A percentile compares a stretch with the other conserved stretches of the same genome.
Conservation (phyloP, 2,113 vertebrate genomes). For the Beaufortia kweichowensis region DNA sequence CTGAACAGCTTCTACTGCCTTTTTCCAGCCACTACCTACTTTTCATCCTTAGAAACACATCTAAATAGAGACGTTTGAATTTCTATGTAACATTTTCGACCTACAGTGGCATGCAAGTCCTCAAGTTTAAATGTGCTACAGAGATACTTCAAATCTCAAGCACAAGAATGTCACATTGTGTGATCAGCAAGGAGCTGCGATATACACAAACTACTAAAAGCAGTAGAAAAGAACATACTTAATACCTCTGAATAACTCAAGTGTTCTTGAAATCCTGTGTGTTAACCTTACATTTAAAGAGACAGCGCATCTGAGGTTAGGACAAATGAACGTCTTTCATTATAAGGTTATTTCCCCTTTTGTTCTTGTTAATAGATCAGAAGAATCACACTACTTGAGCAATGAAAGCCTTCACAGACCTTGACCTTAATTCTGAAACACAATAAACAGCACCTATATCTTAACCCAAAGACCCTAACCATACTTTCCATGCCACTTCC, state of each 20-base stretch:
- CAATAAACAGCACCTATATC: conserved; percentile 21
- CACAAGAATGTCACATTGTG: conserved; percentile 6
- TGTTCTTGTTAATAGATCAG: not conserved
- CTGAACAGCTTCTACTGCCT: conserved; percentile 48
- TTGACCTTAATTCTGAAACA: conserved; percentile 43
- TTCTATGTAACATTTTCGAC: conserved; percentile 23
- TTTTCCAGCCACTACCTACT: conserved; percentile 50
- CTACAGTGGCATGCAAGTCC: conserved; percentile 3
- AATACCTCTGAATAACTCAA: conserved; percentile 27
- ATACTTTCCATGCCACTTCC: conserved; percentile 67
- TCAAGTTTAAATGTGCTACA: conserved; percentile 25
- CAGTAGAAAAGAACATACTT: not conserved
- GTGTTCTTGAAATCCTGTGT: not conserved
- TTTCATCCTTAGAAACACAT: conserved; percentile 41
- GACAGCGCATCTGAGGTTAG: not conserved
- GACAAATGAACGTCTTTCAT: not conserved
- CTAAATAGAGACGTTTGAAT: conserved; percentile 35
- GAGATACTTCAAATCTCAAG: conserved; percentile 10
- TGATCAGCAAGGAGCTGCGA: conserved; percentile 35
- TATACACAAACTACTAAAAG: conserved; percentile 8
- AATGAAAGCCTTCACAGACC: not conserved
- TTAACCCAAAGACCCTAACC: conserved; percentile 44
- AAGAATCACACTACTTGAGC: conserved; percentile 12
- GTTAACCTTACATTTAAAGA: conserved; percentile 4
- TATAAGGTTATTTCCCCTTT: not conserved